These are phyloP conservation scores for Capra hircus DNA, from an alignment of 2,113 vertebrate genomes.

Conservation along the genomic window DNA sequence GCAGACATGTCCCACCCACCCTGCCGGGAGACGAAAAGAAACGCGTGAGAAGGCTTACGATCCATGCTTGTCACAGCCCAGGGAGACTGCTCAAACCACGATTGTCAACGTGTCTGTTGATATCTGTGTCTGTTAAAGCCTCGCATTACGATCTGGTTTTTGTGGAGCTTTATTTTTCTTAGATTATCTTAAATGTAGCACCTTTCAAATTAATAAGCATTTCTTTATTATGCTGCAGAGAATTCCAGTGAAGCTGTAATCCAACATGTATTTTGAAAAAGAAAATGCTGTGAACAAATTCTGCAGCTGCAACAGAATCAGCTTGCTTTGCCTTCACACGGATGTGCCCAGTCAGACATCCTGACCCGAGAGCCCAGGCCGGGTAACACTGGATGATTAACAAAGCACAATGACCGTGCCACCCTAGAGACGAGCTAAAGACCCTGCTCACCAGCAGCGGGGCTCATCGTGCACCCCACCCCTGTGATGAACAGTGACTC, in stretches of 20 bases:
- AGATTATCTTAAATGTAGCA: neutral
- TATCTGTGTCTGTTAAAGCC: rapidly evolving
- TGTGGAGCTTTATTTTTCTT: neutral
- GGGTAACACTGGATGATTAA: slow-evolving; percentile 43
- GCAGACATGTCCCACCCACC: neutral
- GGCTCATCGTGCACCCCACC: slow-evolving; percentile 51
- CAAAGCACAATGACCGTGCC: slow-evolving; percentile 45
- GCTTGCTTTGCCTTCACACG: slow-evolving; percentile 32
- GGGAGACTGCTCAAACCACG: rapidly evolving
- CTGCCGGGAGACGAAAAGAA: rapidly evolving
- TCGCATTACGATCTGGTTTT: neutral
- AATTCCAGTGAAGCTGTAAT: neutral
- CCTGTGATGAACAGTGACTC: slow-evolving; percentile 39
- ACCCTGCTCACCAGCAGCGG: neutral
- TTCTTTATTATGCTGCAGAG: neutral
- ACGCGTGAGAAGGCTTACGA: rapidly evolving
- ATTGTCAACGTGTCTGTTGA: rapidly evolving
- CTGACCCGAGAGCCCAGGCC: neutral
- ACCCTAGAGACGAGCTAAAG: slow-evolving; percentile 55
- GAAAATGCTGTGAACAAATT: slow-evolving; percentile 22
- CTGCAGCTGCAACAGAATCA: neutral
- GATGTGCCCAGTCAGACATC: neutral
- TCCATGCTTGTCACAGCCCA: rapidly evolving
- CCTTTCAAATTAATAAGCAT: neutral
- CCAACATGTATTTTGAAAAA: neutral